phyloP scores from a whole-genome alignment of 2,113 vertebrate species.

The Sceloporus undulatus region DNA sequence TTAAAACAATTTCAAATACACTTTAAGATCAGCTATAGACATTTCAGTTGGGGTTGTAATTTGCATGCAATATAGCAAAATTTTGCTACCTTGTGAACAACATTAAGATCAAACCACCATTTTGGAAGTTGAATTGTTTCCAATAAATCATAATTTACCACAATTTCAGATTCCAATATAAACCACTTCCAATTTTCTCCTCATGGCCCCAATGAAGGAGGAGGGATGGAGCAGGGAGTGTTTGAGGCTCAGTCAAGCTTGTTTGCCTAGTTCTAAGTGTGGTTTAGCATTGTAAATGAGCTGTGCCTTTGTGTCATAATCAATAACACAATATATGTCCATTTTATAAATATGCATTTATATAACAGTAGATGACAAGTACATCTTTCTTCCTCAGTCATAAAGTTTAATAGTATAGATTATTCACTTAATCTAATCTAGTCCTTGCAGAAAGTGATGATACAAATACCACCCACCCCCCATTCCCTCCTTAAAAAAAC shows the following conservation, averaged over 20 bases:
- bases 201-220: not conserved
- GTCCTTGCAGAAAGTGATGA: too few relatives aligned
- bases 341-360: conserved; percentile 13
- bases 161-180: not conserved
- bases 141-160: not conserved
- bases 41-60: too few relatives aligned
- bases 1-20: too few relatives aligned
- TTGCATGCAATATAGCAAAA: too few relatives aligned
- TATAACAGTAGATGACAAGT: not conserved
- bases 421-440: not conserved
- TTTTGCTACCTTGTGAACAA: too few relatives aligned
- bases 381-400: not conserved
- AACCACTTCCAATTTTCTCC: not conserved
- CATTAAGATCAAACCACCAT: too few relatives aligned
- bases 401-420: not conserved
- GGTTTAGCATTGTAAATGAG: not conserved
- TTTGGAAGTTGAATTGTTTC: not conserved
- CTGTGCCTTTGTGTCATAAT: not conserved
- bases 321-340: not conserved
- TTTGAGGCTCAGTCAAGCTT: not conserved
- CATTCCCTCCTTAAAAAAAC: not conserved
- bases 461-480: not conserved
- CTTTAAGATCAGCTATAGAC: too few relatives aligned
- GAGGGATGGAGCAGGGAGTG: too few relatives aligned
- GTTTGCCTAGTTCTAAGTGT: not conserved